phyloP scores from a whole-genome alignment of 1,140 invertebrate species.

The Bombus pascuorum region DNA sequence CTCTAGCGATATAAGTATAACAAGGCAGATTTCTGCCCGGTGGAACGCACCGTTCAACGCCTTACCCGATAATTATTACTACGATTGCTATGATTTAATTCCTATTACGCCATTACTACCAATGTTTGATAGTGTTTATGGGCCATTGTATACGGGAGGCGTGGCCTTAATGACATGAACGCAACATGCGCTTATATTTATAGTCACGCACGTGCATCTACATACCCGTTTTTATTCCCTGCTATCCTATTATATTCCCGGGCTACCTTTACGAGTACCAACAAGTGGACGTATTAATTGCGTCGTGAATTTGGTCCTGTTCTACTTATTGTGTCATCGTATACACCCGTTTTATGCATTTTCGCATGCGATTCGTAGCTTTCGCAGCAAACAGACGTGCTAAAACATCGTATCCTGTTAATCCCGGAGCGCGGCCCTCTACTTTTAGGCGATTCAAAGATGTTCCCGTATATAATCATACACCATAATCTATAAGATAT shows the following conservation, averaged over 20 bases:
- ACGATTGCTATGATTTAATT: slow-evolving; percentile 61
- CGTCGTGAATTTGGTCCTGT: not conserved
- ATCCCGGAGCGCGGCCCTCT: not conserved
- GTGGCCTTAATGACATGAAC: slow-evolving; percentile 29
- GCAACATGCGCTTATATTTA: slow-evolving; percentile 13
- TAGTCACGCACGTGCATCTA: slow-evolving; percentile 24
- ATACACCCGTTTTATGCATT: not conserved
- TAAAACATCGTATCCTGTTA: not conserved
- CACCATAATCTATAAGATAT: not conserved
- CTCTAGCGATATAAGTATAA: slow-evolving; percentile 24
- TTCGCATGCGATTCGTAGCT: no score
- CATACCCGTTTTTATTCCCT: not conserved
- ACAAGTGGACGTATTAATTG: slow-evolving; percentile 19
- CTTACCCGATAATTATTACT: slow-evolving; percentile 49
- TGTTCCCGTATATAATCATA: not conserved
- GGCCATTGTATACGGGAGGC: slow-evolving; percentile 32
- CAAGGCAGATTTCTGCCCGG: not conserved
- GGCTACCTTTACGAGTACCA: not conserved
- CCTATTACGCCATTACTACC: slow-evolving; percentile 42
- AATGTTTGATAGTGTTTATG: slow-evolving; percentile 43
- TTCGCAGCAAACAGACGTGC: not conserved
- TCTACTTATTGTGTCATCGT: not conserved
- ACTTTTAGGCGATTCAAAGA: not conserved
- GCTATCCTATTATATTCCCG: not conserved
- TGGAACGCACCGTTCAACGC: slow-evolving; percentile 31